These are phyloP conservation scores for Regulus satrapa DNA, from an alignment of 2,113 vertebrate genomes.

Conservation along the genomic window DNA sequence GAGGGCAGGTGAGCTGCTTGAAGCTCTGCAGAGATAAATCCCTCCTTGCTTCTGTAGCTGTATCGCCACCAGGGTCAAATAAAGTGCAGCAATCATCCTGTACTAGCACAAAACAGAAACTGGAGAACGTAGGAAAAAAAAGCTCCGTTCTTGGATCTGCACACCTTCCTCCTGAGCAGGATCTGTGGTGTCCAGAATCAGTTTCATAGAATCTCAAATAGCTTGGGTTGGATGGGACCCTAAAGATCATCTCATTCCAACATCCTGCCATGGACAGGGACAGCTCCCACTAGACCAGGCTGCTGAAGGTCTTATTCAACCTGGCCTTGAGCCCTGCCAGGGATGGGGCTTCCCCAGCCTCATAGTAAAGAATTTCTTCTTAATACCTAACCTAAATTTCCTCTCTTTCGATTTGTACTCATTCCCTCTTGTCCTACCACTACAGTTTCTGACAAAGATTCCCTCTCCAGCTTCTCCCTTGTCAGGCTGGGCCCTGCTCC, in stretches of 20 bases:
- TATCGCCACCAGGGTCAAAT: rapidly evolving
- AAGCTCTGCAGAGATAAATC: background rate
- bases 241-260: background rate
- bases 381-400: background rate
- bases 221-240: background rate
- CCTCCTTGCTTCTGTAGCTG: background rate
- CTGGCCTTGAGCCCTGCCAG: background rate
- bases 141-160: background rate
- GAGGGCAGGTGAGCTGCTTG: background rate
- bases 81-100: background rate
- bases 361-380: background rate
- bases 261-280: background rate
- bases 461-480: background rate
- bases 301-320: background rate
- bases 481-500: background rate
- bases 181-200: background rate
- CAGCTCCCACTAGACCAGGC: background rate
- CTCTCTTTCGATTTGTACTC: background rate
- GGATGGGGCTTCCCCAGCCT: background rate
- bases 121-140: background rate
- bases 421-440: background rate
- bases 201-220: background rate
- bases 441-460: background rate
- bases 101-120: background rate
- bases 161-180: background rate